Evolutionary conservation across 2,888 invertebrate genomes (phyloP).

Genomic region (Allophyes oxyacanthae): DNA sequence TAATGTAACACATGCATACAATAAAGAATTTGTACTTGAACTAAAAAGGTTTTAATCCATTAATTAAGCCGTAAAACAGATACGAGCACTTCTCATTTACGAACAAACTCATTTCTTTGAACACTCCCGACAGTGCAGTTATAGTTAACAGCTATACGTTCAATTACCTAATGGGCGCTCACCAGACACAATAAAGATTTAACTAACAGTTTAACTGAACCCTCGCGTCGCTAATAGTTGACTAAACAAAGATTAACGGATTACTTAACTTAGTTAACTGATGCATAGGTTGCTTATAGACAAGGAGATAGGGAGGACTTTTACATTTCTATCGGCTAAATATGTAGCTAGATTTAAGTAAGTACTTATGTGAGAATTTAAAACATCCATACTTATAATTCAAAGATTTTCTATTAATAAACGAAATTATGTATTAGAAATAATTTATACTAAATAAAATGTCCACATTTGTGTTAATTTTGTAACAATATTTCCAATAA

Average conservation of each 20-base stretch:
- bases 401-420: too few relatives aligned
- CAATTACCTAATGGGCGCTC: slow-evolving; percentile 50
- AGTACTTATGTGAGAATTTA: too few relatives aligned
- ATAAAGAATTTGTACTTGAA: background rate
- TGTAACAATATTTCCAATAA: too few relatives aligned
- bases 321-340: background rate
- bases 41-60: background rate
- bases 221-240: slow-evolving; percentile 64
- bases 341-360: too few relatives aligned
- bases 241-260: slow-evolving; percentile 70
- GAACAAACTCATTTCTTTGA: background rate
- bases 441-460: too few relatives aligned
- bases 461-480: too few relatives aligned
- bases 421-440: too few relatives aligned
- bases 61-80: background rate
- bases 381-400: too few relatives aligned
- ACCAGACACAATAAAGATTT: slow-evolving; percentile 52
- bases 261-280: slow-evolving; percentile 62
- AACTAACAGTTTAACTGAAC: slow-evolving; percentile 49
- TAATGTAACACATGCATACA: too few relatives aligned
- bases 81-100: background rate
- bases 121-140: background rate
- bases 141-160: slow-evolving; percentile 19
- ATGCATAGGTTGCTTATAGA: slow-evolving; percentile 56
- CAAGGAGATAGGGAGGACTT: slow-evolving; percentile 21